Conservation (phyloP, 2,113 vertebrate species). For the Himantopus leucocephalus region DNA sequence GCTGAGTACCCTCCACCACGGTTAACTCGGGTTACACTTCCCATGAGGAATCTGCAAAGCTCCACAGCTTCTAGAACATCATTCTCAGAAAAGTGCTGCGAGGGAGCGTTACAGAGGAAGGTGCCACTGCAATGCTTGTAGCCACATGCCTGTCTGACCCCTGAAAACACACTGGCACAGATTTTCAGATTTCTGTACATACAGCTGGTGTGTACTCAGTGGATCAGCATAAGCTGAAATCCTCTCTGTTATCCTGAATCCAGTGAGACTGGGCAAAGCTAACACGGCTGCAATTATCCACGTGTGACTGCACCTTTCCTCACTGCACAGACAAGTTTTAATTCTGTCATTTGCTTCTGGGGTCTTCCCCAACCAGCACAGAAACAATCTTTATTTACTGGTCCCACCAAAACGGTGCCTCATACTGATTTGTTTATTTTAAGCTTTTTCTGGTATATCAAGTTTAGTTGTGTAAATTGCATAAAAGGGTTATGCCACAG, state of each 20-base stretch:
- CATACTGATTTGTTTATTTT: background rate
- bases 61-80: background rate
- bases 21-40: background rate
- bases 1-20: background rate
- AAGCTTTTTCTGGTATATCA: background rate
- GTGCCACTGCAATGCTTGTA: background rate
- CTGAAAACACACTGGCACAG: background rate
- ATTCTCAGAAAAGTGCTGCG: background rate
- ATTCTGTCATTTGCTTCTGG: background rate
- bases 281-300: background rate
- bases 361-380: background rate
- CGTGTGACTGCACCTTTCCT: background rate
- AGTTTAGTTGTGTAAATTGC: background rate
- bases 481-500: background rate
- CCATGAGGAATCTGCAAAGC: background rate
- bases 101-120: background rate
- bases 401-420: background rate
- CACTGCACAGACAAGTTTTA: background rate
- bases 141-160: background rate
- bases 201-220: rapidly evolving
- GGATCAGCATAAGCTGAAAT: background rate
- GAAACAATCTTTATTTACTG: background rate
- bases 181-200: background rate
- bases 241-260: background rate
- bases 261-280: background rate